Evolutionary conservation across 2,113 vertebrate genomes (phyloP).

Genomic region (Colius striatus): DNA sequence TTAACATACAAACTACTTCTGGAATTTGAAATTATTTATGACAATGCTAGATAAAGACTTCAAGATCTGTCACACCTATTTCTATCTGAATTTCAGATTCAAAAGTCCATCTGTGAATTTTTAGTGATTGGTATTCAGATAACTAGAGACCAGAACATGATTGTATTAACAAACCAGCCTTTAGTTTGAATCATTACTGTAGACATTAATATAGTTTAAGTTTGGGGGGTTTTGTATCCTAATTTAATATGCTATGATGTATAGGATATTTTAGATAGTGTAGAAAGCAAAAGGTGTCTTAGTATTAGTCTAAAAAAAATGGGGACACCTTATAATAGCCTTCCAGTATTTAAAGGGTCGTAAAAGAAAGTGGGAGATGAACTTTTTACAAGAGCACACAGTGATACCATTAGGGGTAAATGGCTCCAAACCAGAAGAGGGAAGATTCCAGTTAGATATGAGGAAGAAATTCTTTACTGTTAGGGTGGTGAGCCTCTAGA

Average conservation of each 20-base stretch:
- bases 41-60: background rate
- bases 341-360: too few species aligned
- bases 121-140: background rate
- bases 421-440: too few species aligned
- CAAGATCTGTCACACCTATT: background rate
- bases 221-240: background rate
- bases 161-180: background rate
- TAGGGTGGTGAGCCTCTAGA: too few species aligned
- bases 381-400: too few species aligned
- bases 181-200: background rate
- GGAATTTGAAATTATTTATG: background rate
- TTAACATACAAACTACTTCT: background rate
- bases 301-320: too few species aligned
- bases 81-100: background rate
- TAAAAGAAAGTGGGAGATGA: too few species aligned
- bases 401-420: too few species aligned
- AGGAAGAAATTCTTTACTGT: too few species aligned
- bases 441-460: too few species aligned
- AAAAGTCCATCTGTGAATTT: background rate
- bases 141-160: background rate
- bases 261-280: background rate
- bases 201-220: background rate
- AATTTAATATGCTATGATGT: background rate
- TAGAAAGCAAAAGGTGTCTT: too few species aligned
- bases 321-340: too few species aligned